Evolutionary conservation across 2,113 vertebrate genomes (phyloP), one percentile per base, ranked within the genome.

Genomic region (Leucosticte australis): DNA sequence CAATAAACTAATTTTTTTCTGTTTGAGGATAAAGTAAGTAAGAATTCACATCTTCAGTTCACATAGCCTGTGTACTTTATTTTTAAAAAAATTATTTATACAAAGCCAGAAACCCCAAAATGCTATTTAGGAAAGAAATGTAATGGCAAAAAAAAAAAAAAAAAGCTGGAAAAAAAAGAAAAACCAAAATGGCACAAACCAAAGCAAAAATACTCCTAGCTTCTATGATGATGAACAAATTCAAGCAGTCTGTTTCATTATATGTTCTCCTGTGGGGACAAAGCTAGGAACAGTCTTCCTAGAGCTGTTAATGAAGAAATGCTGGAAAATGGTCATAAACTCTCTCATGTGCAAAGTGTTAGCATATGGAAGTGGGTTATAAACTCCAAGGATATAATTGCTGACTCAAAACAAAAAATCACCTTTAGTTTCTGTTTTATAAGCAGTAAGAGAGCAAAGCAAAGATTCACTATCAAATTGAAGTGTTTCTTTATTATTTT

Each of bases 151-250:
- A 55, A 84, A 88, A 73, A 3, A 67, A 59, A 55, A 84, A 88
- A 73, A 9, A 41, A 11, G 8, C 5, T 81, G 6, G 20, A 50
- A 62, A 42, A 4, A 33, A 1, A n/a, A 65, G 31, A 69, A 41
- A 15, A 16, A 2, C 0, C 0, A 31, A 35, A 23, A 10, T 0
- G 0, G 8, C 9, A 30, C 12, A 37, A 70, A 64, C 5, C 5
- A 65, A 69, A 59, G 7, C 12, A 55, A 80, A 75, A 24, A 19
- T n/a, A 56, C 9, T 28, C 1, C 7, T n/a, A 24, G 14, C 33
- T 31, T 64, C 14, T 73, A 1, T 71, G 35, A 35, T 63, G 31
- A 46, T 62, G 15, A 60, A 42, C 3, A 67, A 69, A 65, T 55
- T 89, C 39, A 69, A 53, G 22, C 7, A 50, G 16, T 39, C 26